These are phyloP conservation scores for Ophion ventricosus DNA, from an alignment of 2,888 invertebrate species.

Conservation along the genomic window DNA sequence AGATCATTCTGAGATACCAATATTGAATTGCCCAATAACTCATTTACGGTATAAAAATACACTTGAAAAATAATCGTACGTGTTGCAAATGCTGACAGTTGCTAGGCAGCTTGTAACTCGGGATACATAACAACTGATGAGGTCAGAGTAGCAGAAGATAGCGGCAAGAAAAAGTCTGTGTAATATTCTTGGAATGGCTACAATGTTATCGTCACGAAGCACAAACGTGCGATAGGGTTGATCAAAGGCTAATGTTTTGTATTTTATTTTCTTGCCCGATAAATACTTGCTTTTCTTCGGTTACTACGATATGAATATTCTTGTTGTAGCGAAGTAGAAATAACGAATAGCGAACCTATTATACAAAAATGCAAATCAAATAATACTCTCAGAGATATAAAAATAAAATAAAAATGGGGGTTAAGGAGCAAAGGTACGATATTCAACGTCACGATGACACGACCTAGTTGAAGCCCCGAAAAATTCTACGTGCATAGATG, in stretches of 20 bases:
- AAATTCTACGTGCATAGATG: neutral
- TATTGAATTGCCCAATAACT: neutral
- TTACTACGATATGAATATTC: neutral
- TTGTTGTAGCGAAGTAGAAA: conserved; percentile 18
- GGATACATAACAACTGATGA: neutral
- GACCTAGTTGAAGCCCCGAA: neutral
- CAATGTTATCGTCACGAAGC: conserved; percentile 2
- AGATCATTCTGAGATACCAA: neutral
- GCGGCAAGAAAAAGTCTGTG: neutral
- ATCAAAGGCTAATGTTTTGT: conserved; percentile 38
- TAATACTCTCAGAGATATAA: neutral
- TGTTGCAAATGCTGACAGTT: neutral
- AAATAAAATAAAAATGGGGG: neutral
- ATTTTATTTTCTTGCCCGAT: neutral
- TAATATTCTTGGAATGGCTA: neutral
- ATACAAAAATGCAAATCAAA: neutral
- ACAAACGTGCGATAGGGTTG: neutral
- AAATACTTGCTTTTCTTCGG: neutral
- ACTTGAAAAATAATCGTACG: neutral
- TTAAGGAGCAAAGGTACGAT: neutral
- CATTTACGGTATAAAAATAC: too few relatives aligned
- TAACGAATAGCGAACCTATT: neutral
- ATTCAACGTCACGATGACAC: neutral
- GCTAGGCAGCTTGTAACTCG: neutral
- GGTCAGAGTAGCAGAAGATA: conserved; percentile 21